Conservation (phyloP, 2,113 vertebrate genomes). For the Bubalus kerabau region DNA sequence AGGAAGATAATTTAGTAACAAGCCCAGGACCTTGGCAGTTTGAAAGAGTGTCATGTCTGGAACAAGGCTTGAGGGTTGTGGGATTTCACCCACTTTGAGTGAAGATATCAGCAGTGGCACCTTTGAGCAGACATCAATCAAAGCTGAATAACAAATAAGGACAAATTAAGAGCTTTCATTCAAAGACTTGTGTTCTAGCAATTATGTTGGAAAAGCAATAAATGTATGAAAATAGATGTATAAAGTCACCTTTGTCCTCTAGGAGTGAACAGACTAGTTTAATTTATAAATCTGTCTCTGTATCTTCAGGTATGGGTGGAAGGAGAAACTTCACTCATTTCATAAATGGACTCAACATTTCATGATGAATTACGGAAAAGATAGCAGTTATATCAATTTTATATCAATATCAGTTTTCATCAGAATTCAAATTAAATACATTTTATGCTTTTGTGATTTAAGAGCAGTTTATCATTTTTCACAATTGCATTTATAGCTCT, state of each 20-base stretch:
- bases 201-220: background rate
- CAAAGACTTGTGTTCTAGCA: background rate
- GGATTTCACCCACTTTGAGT: background rate
- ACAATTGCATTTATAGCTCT: background rate
- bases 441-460: background rate
- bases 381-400: background rate
- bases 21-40: background rate
- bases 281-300: background rate
- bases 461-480: background rate
- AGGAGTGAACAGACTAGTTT: background rate
- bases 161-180: background rate
- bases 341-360: background rate
- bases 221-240: background rate
- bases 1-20: background rate
- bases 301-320: background rate
- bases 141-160: background rate
- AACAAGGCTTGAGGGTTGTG: background rate
- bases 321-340: background rate
- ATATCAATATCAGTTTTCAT: background rate
- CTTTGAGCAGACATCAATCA: background rate
- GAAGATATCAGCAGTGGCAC: background rate
- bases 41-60: background rate
- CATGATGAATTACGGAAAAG: background rate
- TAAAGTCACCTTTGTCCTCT: background rate
- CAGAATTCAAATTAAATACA: background rate